Base-by-base conservation (phyloP, 2,888 invertebrate genomes). In the Scaptomyza cyrtandrae region DNA sequence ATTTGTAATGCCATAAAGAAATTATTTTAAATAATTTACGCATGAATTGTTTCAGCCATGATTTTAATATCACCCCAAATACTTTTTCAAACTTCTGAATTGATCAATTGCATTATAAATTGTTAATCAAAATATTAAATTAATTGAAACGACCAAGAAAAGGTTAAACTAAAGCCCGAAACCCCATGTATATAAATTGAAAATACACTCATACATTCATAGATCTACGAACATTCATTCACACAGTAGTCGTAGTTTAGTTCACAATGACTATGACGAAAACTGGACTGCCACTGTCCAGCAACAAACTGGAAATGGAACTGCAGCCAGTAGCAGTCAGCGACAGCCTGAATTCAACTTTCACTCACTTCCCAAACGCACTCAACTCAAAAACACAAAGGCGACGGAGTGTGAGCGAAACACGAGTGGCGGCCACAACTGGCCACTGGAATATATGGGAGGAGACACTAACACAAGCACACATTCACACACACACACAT, bases 361-460 rank as follows among this genome's bases (percentile, higher is more conserved):
- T 56, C 67, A 78, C 82, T 82, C 86, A 80, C 16, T 16, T 10
- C 14, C 45, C 37, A 55, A 52, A 60, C 50, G 65, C 68, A 68
- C 76, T 84, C 78, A 74, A 84, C 49, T 57, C 57, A 61, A 39
- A 9, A 39, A 9, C 14, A 14, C 33, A 39, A 49, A 29, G 27
- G 33, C 49, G 37, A 35, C 37, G 53, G 13, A n/a, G 33, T 35
- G 11, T 35, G 50, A 59, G 53, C 48, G 52, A 46, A 52, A 43
- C 3, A 49, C 45, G 50, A 68, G 65, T 76, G 67, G 49, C 74
- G 64, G 46, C 71, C 71, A 58, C 66, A 57, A 67, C 77, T 74
- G 71, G 79, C 64, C 79, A 78, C 78, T 84, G 85, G 81, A 83
- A 87, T 86, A 87, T 83, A 79, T 86, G 86, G 83, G 87, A 73